Evolutionary conservation across 2,888 invertebrate species (phyloP).

Genomic region (Spodoptera exigua): DNA sequence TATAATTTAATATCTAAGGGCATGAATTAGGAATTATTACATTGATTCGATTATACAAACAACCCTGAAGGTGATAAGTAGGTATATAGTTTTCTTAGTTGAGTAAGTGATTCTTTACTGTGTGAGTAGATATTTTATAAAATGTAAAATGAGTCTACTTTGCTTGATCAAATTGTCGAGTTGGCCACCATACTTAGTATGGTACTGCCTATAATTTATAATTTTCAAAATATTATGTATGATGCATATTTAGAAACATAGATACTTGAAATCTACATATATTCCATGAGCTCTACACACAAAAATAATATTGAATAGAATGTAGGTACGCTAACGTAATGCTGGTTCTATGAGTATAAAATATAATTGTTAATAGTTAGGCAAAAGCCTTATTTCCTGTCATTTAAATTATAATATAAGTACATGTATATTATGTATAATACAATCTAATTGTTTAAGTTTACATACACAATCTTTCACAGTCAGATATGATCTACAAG

Average conservation of each 20-base stretch:
- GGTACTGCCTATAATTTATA: no score
- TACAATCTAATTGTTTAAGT: constrained; percentile 12
- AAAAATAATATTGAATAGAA: not conserved
- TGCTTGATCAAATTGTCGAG: no score
- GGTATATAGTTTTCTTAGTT: constrained; percentile 1
- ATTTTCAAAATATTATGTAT: no score
- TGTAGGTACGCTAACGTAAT: constrained; percentile 7
- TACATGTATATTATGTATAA: constrained; percentile 27
- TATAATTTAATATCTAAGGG: constrained; percentile 15
- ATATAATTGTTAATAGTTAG: constrained; percentile 21
- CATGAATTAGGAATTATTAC: constrained; percentile 11
- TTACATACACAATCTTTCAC: constrained; percentile 20
- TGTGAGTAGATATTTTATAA: no score
- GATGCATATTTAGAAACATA: no score
- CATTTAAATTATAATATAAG: constrained; percentile 49
- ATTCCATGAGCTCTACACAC: no score
- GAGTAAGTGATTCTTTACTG: no score
- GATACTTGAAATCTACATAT: no score
- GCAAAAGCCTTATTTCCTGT: constrained; percentile 52
- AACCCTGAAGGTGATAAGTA: constrained; percentile 23
- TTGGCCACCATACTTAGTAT: no score
- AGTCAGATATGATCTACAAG: constrained; percentile 11
- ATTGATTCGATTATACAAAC: constrained; percentile 24
- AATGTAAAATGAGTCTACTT: no score
- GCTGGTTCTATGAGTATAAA: constrained; percentile 11